Conservation (phyloP, 1,140 invertebrate genomes). For the Prorops nasuta region DNA sequence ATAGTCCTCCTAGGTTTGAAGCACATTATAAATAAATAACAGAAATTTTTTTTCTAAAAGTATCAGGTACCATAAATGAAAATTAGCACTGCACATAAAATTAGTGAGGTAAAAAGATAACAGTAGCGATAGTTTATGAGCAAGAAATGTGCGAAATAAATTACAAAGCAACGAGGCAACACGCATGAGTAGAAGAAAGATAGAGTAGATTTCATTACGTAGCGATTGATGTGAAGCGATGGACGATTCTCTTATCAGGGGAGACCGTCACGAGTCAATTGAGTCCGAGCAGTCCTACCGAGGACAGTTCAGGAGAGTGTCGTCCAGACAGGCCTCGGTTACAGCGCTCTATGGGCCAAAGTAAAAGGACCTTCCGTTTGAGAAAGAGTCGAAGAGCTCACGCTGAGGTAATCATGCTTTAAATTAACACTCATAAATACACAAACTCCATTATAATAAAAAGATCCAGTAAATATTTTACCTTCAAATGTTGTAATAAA, state of each 20-base stretch:
- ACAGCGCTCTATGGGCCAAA: conserved; percentile 90
- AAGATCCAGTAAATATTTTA: neutral
- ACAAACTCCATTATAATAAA: neutral
- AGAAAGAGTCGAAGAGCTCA: conserved; percentile 70
- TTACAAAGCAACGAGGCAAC: neutral
- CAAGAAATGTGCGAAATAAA: neutral
- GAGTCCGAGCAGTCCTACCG: conserved; percentile 70
- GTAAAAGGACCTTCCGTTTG: conserved; percentile 88
- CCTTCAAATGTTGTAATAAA: neutral
- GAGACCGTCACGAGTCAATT: conserved; percentile 73
- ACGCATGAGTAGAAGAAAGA: conserved; percentile 39
- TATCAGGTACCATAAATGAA: too few relatives aligned
- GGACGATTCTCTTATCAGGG: conserved; percentile 47
- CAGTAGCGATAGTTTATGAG: too few relatives aligned
- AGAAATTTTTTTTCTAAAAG: too few relatives aligned
- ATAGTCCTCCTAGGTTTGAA: too few relatives aligned
- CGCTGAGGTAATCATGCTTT: conserved; percentile 46
- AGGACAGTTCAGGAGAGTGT: conserved; percentile 66
- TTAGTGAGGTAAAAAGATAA: too few relatives aligned
- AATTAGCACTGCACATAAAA: too few relatives aligned
- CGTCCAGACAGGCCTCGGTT: conserved; percentile 72
- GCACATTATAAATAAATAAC: too few relatives aligned
- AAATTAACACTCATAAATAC: neutral
- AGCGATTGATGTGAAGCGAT: conserved; percentile 6
- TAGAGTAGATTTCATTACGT: conserved; percentile 10